Evolutionary conservation across 2,888 invertebrate genomes (phyloP).

Genomic region (Halictus ligatus): DNA sequence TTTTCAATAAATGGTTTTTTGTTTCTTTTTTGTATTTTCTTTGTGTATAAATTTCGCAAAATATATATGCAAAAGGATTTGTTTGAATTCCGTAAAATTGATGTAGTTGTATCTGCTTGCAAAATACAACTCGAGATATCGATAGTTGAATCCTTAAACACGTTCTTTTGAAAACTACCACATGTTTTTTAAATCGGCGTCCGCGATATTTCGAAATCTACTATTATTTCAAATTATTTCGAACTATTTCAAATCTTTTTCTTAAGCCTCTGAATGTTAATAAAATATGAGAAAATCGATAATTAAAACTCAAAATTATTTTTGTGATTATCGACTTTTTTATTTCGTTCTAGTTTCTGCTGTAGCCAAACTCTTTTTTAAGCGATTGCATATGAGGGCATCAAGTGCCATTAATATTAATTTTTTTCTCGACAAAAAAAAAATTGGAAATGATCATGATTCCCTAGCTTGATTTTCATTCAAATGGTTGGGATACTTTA

Average conservation of each 20-base stretch:
- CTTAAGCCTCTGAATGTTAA: neutral
- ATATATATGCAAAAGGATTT: neutral
- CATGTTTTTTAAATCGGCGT: too few species aligned
- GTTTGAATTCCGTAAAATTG: neutral
- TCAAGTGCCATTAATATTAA: too few species aligned
- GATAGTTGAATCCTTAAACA: too few species aligned
- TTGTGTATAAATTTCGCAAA: too few species aligned
- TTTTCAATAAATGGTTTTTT: neutral
- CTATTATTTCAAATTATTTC: neutral
- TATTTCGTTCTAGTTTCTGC: neutral
- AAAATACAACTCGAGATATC: too few species aligned
- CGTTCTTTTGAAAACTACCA: too few species aligned
- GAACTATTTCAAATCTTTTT: neutral
- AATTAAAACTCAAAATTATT: neutral
- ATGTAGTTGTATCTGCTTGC: neutral
- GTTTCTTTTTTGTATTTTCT: neutral
- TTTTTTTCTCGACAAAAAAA: too few species aligned
- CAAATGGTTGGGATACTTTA: too few species aligned
- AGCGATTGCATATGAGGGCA: too few species aligned
- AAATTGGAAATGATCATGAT: too few species aligned
- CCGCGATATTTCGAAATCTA: neutral
- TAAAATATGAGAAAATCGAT: neutral
- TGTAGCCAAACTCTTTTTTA: neutral
- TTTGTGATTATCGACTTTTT: neutral
- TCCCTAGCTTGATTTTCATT: too few species aligned